Evolutionary conservation across 2,888 invertebrate species (phyloP), one percentile per base, ranked within the genome.

Genomic region (Choristoneura rosaceana): DNA sequence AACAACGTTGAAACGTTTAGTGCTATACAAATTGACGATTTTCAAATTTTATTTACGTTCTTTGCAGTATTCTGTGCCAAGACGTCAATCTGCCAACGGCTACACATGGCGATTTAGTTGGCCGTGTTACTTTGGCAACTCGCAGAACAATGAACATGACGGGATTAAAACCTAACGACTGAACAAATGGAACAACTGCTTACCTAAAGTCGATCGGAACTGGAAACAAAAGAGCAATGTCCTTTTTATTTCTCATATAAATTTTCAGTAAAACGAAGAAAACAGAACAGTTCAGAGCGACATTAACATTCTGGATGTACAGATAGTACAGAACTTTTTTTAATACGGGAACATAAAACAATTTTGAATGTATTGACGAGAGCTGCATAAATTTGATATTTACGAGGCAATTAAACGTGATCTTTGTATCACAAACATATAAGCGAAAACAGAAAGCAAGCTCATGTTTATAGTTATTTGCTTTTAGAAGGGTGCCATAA

Each of bases 401-500:
- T 43, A 43, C 43, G 43, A 43, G 43, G 3, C 43, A 47, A n/a
- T 47, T 47, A 47, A 47, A 47, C 47, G 47, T 17, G 15, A 52
- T 17, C 52, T 17, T 17, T 17, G 2, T 0, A 3, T 2, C 15
- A 8, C 25, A 55, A 55, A 25, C 2, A 0, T 25, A 52, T 17
- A 52, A 25, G 55, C 55, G 4, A 55, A 15, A 55, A 25, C 17
- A 52, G 17, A 52, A 52, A 25, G 12, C 12, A 55, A 55, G 17
- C 55, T 55, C 15, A 43, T 10, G 41, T 43, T n/a, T 62, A 43
- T 15, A 41, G 60, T 15, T 38, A 34, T 33, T 61, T 61, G 15
- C 52, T 17, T 45, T 38, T 50, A 52, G 50, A 52, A 60, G 41
- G 52, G 50, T 10, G 15, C 33, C 17, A 60, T 70, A 61, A 70